Base-by-base conservation (phyloP, 2,113 vertebrate species). In the Nesogale talazaci region DNA sequence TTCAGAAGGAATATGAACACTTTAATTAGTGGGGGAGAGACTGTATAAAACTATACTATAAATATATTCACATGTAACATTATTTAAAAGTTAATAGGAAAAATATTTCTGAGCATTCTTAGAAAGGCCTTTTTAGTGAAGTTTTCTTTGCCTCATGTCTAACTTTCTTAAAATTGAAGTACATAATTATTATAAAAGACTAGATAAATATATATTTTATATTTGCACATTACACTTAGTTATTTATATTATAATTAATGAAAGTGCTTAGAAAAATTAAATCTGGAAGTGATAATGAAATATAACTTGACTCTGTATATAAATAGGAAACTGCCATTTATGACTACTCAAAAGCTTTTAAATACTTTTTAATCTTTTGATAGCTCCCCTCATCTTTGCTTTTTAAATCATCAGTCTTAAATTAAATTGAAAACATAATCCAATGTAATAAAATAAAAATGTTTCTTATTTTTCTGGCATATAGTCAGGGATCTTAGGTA, bases 191-290 rank as follows among this genome's bases (percentile, higher is more conserved):
- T 77, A 89, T n/a, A 72, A 14, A 78, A 82, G 31, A 86, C 14
- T 42, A 63, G 7, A 1, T 75, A 75, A 56, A 12, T 69, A 1
- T 69, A 1, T 46, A 46, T 46, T 46, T 6, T 46, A 46, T 46
- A 46, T 46, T 46, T 46, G 42, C 42, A 46, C 10, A 46, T 46
- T 46, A 46, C 5, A 46, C 5, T 46, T 46, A 46, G 42, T 46
- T 5, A 5, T 46, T 46, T 46, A 46, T 46, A 42, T 25, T 34
- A 27, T 38, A 72, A 93, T 70, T 19, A 52, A 25, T 93, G 31
- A 89, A 84, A 42, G 25, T 69, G 56, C 16, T 89, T 77, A 42
- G 36, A 63, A 93, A 89, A 82, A 61, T 29, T n/a, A 92, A 79
- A 79, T 75, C 6, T 85, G 31, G 14, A 25, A 86, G 46, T 79